Conservation (phyloP, 1,140 invertebrate species). For the Drosophila kepulauana region DNA sequence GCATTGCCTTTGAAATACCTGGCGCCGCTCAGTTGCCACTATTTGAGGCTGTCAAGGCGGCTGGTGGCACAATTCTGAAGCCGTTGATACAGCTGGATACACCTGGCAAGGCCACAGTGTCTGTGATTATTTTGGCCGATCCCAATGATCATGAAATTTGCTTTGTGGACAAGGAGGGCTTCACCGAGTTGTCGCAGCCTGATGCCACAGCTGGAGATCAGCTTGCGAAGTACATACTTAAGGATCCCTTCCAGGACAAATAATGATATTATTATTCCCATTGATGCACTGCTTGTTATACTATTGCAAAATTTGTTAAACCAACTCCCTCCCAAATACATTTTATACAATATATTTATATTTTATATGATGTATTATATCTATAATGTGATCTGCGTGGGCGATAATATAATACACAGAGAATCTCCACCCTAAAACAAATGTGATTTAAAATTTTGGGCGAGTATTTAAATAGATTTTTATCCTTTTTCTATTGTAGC, state of each 20-base stretch:
- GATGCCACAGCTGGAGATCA: conserved; percentile 93
- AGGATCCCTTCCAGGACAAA: conserved; percentile 81
- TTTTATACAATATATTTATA: conserved; percentile 1
- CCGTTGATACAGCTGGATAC: conserved; percentile 96
- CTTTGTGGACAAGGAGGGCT: conserved; percentile 98
- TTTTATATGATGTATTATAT: background rate
- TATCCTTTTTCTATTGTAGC: too few species aligned
- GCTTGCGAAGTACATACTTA: conserved; percentile 91
- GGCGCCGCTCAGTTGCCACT: conserved; percentile 90
- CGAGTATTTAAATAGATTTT: too few species aligned
- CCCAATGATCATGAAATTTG: conserved; percentile 99
- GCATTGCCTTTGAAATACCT: conserved; percentile 97
- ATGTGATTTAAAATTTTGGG: too few species aligned
- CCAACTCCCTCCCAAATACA: background rate
- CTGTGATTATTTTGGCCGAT: conserved; percentile 98
- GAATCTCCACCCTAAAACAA: background rate
- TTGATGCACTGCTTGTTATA: background rate
- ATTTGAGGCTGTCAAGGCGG: conserved; percentile 90
- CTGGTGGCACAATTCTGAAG: conserved; percentile 92
- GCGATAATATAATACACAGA: background rate
- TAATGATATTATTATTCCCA: background rate
- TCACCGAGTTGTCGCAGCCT: conserved; percentile 93
- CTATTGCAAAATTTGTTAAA: background rate
- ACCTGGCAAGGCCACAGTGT: conserved; percentile 97
- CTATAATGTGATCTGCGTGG: conserved; percentile 10